Evolutionary conservation across 2,888 invertebrate genomes (phyloP).

Genomic region (Galeruca laticollis): DNA sequence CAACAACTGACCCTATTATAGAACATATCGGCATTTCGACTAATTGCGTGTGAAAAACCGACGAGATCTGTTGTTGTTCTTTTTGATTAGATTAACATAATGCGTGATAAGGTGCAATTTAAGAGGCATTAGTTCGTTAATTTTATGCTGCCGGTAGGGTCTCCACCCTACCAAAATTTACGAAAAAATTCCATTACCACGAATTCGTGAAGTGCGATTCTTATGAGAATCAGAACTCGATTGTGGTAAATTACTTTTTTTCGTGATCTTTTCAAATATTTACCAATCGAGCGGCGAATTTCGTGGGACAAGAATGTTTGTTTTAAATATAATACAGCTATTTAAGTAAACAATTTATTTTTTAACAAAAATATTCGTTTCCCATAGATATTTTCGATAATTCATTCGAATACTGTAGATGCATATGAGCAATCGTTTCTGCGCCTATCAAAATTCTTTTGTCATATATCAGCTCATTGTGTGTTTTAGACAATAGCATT

Average conservation of each 20-base stretch:
- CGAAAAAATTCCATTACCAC: slow-evolving; percentile 32
- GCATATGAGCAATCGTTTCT: no score
- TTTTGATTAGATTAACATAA: slow-evolving; percentile 45
- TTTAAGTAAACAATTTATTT: no score
- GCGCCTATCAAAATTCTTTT: no score
- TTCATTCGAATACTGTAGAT: no score
- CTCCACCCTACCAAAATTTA: slow-evolving; percentile 38
- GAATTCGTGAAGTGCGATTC: slow-evolving; percentile 11
- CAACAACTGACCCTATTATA: not conserved
- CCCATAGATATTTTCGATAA: no score
- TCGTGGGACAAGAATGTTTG: no score
- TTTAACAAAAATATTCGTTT: no score
- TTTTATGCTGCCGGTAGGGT: slow-evolving; percentile 28
- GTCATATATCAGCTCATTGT: no score
- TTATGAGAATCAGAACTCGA: slow-evolving; percentile 34
- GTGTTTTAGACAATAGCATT: no score
- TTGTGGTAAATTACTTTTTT: slow-evolving; percentile 30
- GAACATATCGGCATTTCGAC: slow-evolving; percentile 7
- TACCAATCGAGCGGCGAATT: no score
- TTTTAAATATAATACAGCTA: no score
- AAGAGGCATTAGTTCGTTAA: slow-evolving; percentile 40
- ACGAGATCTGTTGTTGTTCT: slow-evolving; percentile 13
- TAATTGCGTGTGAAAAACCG: slow-evolving; percentile 39
- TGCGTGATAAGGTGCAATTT: slow-evolving; percentile 47
- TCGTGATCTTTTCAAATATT: no score